phyloP scores from a whole-genome alignment of 2,888 invertebrate species.

The Yponomeuta cagnagella region DNA sequence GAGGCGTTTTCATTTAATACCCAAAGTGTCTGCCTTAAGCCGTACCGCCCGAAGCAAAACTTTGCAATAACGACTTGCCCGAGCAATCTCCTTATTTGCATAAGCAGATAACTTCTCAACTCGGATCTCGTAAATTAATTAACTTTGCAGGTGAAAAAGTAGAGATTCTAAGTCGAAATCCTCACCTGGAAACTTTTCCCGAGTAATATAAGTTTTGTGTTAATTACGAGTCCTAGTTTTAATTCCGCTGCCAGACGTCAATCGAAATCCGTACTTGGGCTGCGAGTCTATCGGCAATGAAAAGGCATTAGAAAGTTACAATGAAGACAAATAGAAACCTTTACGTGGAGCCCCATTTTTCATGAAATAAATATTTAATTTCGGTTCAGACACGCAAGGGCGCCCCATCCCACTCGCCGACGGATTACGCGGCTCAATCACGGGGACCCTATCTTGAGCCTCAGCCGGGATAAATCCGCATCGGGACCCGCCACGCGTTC shows the following conservation, averaged over 20 bases:
- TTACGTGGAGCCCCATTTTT: neutral
- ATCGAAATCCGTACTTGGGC: neutral
- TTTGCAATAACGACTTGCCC: slow-evolving; percentile 25
- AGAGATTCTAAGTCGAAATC: slow-evolving; percentile 46
- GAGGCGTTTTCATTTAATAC: slow-evolving; percentile 16
- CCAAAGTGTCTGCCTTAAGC: slow-evolving; percentile 23
- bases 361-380: neutral
- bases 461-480: slow-evolving; percentile 53
- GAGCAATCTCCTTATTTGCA: slow-evolving; percentile 47
- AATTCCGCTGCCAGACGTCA: slow-evolving; percentile 33
- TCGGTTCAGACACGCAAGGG: neutral
- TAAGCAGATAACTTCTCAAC: slow-evolving; percentile 55
- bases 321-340: neutral
- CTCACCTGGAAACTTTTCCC: slow-evolving; percentile 47
- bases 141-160: slow-evolving; percentile 58
- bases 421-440: slow-evolving; percentile 49
- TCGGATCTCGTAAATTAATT: slow-evolving; percentile 59
- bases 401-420: slow-evolving; percentile 18
- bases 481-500: slow-evolving; percentile 47
- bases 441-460: slow-evolving; percentile 46
- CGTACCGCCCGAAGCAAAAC: slow-evolving; percentile 13
- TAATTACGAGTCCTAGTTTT: slow-evolving; percentile 46
- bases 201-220: slow-evolving; percentile 51
- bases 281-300: neutral
- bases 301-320: neutral